phyloP scores from a whole-genome alignment of 2,888 invertebrate species.

The Uloborus plumipes region DNA sequence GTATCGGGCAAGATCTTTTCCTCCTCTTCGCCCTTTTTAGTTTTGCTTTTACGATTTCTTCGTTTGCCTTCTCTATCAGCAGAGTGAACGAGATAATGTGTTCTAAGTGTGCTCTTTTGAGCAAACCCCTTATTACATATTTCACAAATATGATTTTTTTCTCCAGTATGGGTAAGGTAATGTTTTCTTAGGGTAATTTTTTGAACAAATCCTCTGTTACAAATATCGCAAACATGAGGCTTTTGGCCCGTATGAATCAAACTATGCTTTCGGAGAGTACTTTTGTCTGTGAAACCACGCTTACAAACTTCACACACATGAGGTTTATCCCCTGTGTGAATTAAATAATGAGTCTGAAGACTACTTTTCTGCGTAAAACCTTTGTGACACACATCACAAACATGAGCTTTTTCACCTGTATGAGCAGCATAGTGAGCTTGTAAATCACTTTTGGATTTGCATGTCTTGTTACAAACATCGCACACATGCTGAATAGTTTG shows the following conservation, averaged over 20 bases:
- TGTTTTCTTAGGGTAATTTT: conserved; percentile 58
- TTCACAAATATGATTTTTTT: conserved; percentile 60
- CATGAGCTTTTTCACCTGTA: conserved; percentile 58
- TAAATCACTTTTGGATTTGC: conserved; percentile 55
- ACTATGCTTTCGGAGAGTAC: conserved; percentile 52
- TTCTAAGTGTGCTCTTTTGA: conserved; percentile 55
- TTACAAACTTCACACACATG: conserved; percentile 59
- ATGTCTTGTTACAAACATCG: conserved; percentile 52
- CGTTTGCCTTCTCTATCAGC: conserved; percentile 51
- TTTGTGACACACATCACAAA: conserved; percentile 61
- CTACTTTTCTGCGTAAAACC: conserved; percentile 61
- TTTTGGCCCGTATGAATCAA: conserved; percentile 61
- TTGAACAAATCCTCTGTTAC: conserved; percentile 57
- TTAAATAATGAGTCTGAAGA: conserved; percentile 60
- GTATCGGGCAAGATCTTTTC: not conserved
- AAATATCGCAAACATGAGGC: conserved; percentile 59
- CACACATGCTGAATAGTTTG: conserved; percentile 36
- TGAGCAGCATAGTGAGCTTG: conserved; percentile 51
- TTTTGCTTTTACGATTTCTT: conserved; percentile 24
- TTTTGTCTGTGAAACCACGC: conserved; percentile 56
- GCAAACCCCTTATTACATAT: conserved; percentile 60
- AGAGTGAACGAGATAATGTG: conserved; percentile 56
- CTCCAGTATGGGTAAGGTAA: conserved; percentile 59
- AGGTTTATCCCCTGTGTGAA: conserved; percentile 59
- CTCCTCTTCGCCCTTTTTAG: conserved; percentile 32